These are phyloP conservation scores for Solenopsis fugax DNA, from an alignment of 1,140 invertebrate species.

Conservation along the genomic window DNA sequence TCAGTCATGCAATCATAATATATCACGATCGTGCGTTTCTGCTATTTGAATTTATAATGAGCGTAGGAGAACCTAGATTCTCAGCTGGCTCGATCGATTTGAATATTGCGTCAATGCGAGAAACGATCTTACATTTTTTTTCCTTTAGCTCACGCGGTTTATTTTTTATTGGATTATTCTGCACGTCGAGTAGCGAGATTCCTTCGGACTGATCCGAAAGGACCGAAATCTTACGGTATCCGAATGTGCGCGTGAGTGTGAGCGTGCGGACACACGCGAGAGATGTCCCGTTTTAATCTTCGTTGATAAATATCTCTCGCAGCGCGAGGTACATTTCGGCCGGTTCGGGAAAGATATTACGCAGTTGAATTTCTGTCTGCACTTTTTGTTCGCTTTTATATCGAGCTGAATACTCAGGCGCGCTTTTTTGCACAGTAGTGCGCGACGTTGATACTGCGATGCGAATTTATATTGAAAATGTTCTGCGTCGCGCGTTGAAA, in stretches of 20 bases:
- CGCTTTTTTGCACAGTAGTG: slow-evolving; percentile 20
- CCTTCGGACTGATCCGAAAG: neutral
- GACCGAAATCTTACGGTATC: slow-evolving; percentile 71
- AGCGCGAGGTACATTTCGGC: slow-evolving; percentile 2
- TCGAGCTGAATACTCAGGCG: neutral
- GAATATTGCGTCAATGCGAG: slow-evolving; percentile 38
- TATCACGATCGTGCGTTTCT: neutral
- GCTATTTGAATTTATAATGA: slow-evolving; percentile 35
- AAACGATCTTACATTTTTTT: neutral
- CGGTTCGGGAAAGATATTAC: slow-evolving; percentile 6
- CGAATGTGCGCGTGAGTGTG: slow-evolving; percentile 24
- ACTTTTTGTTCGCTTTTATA: slow-evolving; percentile 34
- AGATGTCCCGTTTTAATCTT: slow-evolving; percentile 73
- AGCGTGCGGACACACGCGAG: slow-evolving; percentile 6
- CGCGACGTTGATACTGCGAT: neutral
- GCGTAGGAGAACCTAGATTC: neutral
- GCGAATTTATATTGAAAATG: slow-evolving; percentile 49
- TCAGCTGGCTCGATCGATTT: slow-evolving; percentile 32
- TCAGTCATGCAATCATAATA: neutral
- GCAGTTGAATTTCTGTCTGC: slow-evolving; percentile 9
- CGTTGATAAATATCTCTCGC: slow-evolving; percentile 64
- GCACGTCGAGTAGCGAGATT: neutral
- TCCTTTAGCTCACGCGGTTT: neutral
- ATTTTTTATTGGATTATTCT: slow-evolving; percentile 21
- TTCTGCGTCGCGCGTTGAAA: neutral